Conservation (phyloP, 2,113 vertebrate genomes). For the Psittacus erithacus region DNA sequence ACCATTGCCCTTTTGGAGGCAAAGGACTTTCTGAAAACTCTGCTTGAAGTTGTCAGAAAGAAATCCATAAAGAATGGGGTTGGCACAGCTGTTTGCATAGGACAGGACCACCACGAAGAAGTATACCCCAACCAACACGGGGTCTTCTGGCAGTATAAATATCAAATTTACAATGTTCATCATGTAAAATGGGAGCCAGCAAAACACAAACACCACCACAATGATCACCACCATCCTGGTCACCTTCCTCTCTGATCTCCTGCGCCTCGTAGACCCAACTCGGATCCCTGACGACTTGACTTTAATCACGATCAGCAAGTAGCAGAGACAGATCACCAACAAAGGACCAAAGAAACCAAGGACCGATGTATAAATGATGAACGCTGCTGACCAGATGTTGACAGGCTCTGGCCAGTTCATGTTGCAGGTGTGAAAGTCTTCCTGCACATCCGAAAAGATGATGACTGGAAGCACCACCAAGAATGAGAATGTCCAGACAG, state of each 20-base stretch:
- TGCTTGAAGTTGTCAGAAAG: constrained; percentile 95
- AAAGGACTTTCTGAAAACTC: constrained; percentile 90
- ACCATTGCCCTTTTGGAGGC: constrained; percentile 77
- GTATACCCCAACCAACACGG: constrained; percentile 81
- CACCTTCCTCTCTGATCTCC: constrained; percentile 88
- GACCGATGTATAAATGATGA: constrained; percentile 90
- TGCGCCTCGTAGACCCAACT: constrained; percentile 83
- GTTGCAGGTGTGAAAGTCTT: constrained; percentile 86
- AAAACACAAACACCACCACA: constrained; percentile 90
- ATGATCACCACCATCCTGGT: constrained; percentile 95
- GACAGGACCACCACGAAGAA: constrained; percentile 90
- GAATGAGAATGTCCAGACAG: constrained; percentile 87
- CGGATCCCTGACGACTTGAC: constrained; percentile 85
- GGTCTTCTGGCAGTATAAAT: constrained; percentile 87
- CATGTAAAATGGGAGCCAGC: constrained; percentile 94
- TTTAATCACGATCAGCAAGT: constrained; percentile 89
- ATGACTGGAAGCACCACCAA: constrained; percentile 90
- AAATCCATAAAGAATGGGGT: constrained; percentile 92
- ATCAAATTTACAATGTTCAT: constrained; percentile 93
- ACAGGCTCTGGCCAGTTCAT: constrained; percentile 93
- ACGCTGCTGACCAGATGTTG: constrained; percentile 85
- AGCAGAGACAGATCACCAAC: constrained; percentile 93
- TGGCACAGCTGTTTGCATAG: constrained; percentile 95
- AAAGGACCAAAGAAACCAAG: constrained; percentile 91
- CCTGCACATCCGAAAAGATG: constrained; percentile 89